Conservation (phyloP, 2,888 invertebrate species). For the Mythimna impura region DNA sequence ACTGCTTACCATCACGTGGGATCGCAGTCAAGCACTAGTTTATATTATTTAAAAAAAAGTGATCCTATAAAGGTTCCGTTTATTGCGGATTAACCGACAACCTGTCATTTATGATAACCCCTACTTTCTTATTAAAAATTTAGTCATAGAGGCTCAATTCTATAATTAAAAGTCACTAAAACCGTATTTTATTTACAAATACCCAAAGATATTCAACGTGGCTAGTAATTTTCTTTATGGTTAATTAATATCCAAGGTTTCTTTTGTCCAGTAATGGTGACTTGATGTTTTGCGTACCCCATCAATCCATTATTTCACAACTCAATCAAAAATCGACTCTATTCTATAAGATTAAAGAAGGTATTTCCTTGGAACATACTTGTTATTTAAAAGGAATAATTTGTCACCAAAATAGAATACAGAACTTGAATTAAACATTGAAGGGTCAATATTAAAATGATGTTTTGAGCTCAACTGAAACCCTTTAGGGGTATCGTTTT, state of each 20-base stretch:
- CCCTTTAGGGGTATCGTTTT: constrained; percentile 25
- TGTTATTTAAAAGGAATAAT: constrained; percentile 39
- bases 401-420: constrained; percentile 55
- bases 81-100: too few species aligned
- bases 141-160: neutral
- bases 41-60: too few species aligned
- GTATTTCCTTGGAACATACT: neutral
- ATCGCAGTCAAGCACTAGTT: too few species aligned
- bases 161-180: neutral
- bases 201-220: neutral
- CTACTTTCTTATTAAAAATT: neutral
- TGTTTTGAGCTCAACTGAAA: constrained; percentile 31
- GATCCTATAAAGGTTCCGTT: too few species aligned
- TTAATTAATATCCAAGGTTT: constrained; percentile 18
- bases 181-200: neutral
- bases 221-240: neutral
- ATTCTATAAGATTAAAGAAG: neutral
- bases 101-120: neutral
- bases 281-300: constrained; percentile 19
- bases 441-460: constrained; percentile 51
- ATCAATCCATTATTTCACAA: constrained; percentile 34
- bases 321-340: constrained; percentile 16
- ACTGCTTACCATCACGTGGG: too few species aligned
- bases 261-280: constrained; percentile 22
- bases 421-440: constrained; percentile 50